A percentile compares a stretch with the other conserved stretches of the same genome.
These are phyloP conservation scores for Macquaria ambigua DNA, from an alignment of 2,113 vertebrate genomes.

Conservation along the genomic window DNA sequence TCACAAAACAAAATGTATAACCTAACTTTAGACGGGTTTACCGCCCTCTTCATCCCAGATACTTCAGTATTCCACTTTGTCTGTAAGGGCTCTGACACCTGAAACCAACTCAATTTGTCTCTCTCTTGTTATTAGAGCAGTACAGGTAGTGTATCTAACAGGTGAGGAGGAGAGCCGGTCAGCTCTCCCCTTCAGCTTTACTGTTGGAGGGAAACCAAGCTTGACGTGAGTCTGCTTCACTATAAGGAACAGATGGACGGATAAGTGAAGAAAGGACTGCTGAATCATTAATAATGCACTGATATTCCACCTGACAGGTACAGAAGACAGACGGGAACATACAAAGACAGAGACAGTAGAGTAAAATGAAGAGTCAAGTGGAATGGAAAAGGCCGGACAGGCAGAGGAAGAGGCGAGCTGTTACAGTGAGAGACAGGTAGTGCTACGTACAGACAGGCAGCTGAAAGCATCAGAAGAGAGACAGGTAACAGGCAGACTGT, in stretches of 20 bases:
- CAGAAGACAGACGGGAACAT: background rate
- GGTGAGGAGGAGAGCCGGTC: conserved; percentile 20
- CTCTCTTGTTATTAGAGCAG: conserved; percentile 28
- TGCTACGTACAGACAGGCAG: background rate
- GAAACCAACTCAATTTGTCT: conserved; percentile 55
- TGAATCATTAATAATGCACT: conserved; percentile 76
- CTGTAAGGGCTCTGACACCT: conserved; percentile 36
- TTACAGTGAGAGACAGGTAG: background rate
- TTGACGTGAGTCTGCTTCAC: conserved; percentile 38
- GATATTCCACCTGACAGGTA: conserved; percentile 74
- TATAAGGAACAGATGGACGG: conserved; percentile 36
- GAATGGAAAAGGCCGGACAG: conserved; percentile 7
- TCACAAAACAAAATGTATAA: background rate
- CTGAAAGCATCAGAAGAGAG: conserved; percentile 22
- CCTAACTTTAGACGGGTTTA: background rate
- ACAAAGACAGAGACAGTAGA: conserved; percentile 2
- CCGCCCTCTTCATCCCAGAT: background rate
- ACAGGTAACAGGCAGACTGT: conserved; percentile 13
- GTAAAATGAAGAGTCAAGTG: conserved; percentile 46
- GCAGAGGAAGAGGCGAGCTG: background rate
- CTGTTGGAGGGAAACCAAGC: conserved; percentile 51
- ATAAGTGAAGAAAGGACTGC: conserved; percentile 52
- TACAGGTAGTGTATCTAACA: conserved; percentile 9
- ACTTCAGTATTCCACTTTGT: background rate
- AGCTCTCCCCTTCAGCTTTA: conserved; percentile 30